Percentiles rank a stretch among this genome's conserved stretches.
These are phyloP conservation scores for Phoxinus dragarum DNA, from an alignment of 2,797 vertebrate genomes.

Conservation along the genomic window DNA sequence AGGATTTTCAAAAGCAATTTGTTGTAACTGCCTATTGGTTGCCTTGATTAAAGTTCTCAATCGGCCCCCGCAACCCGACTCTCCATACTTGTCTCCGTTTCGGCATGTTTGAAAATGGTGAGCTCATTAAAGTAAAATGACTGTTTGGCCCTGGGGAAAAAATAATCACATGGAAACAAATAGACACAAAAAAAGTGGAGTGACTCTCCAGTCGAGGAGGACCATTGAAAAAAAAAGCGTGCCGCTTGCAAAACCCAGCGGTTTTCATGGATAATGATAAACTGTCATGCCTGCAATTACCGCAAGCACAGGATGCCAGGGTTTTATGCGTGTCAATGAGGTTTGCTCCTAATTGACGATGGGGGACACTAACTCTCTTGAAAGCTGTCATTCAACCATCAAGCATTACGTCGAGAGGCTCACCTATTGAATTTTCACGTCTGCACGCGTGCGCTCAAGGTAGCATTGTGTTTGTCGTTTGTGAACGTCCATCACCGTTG, in stretches of 20 bases:
- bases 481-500: slow-evolving; percentile 51
- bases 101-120: slow-evolving; percentile 62
- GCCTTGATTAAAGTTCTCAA: slow-evolving; percentile 70
- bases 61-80: slow-evolving; percentile 63
- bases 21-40: slow-evolving; percentile 65
- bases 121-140: slow-evolving; percentile 86
- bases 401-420: slow-evolving; percentile 67
- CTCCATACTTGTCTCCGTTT: slow-evolving; percentile 61
- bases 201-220: slow-evolving; percentile 78
- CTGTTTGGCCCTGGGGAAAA: slow-evolving; percentile 78
- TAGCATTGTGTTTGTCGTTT: slow-evolving; percentile 64
- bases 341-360: slow-evolving; percentile 81
- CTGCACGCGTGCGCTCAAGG: slow-evolving; percentile 48
- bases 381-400: slow-evolving; percentile 76
- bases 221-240: slow-evolving; percentile 77
- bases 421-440: slow-evolving; percentile 74
- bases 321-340: slow-evolving; percentile 77
- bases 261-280: slow-evolving; percentile 87
- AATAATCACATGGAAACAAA: slow-evolving; percentile 70
- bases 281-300: slow-evolving; percentile 84
- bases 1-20: slow-evolving; percentile 70
- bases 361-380: slow-evolving; percentile 77
- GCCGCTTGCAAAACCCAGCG: slow-evolving; percentile 79
- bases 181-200: slow-evolving; percentile 67
- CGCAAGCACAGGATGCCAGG: slow-evolving; percentile 77